These are phyloP conservation scores for Valencia hispanica DNA, from an alignment of 2,797 vertebrate species.

Conservation along the genomic window DNA sequence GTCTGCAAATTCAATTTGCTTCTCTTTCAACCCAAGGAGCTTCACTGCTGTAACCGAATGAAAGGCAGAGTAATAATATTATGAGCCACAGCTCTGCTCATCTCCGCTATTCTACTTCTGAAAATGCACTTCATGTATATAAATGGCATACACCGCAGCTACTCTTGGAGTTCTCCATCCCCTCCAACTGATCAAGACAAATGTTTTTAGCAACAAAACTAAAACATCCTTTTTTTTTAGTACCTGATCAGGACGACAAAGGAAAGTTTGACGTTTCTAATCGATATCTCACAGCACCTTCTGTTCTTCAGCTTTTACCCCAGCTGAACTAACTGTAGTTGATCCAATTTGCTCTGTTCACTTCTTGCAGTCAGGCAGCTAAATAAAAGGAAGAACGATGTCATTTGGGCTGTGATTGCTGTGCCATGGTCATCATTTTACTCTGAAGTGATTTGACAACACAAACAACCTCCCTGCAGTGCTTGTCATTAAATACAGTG, in stretches of 20 bases:
- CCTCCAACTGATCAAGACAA: slow-evolving; percentile 1
- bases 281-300: neutral
- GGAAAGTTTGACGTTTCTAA: neutral
- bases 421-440: slow-evolving; percentile 28
- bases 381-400: slow-evolving; percentile 38
- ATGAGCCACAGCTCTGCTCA: slow-evolving; percentile 46
- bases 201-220: neutral
- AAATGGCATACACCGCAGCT: neutral
- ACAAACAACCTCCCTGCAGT: slow-evolving; percentile 23
- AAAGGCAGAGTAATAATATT: slow-evolving; percentile 67
- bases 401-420: slow-evolving; percentile 43
- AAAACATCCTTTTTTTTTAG: neutral
- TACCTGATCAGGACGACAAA: neutral
- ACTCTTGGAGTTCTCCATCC: slow-evolving; percentile 10
- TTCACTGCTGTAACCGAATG: slow-evolving; percentile 57
- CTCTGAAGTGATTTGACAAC: slow-evolving; percentile 31
- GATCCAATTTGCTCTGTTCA: slow-evolving; percentile 23
- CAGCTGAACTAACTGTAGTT: slow-evolving; percentile 19
- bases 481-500: slow-evolving; percentile 10
- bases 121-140: slow-evolving; percentile 10
- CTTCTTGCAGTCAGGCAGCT: slow-evolving; percentile 36
- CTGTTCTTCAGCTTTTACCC: slow-evolving; percentile 10
- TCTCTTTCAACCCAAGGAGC: slow-evolving; percentile 66
- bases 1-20: slow-evolving; percentile 71
- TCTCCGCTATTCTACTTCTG: slow-evolving; percentile 7